Conservation (phyloP, 2,113 vertebrate species). For the Corythornis vintsioides region DNA sequence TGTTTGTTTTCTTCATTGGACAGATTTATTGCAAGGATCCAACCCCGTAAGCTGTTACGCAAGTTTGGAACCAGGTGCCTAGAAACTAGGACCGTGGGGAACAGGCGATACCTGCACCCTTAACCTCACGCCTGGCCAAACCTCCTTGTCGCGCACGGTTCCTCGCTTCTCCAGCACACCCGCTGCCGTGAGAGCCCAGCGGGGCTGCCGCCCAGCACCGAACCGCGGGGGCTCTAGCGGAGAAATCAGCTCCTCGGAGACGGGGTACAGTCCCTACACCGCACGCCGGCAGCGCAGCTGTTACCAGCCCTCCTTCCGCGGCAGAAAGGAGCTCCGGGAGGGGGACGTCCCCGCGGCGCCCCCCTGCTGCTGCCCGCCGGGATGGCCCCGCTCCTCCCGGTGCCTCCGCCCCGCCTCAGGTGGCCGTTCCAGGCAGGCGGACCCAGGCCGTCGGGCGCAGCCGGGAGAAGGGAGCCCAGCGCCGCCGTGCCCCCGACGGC, state of each 20-base stretch:
- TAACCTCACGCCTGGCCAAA: background rate
- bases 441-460: no score
- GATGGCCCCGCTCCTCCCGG: background rate
- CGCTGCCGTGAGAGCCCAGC: background rate
- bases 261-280: background rate
- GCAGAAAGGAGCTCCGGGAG: background rate
- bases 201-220: background rate
- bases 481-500: background rate
- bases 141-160: background rate
- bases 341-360: no score
- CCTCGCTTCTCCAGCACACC: fast-evolving
- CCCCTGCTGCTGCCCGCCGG: background rate
- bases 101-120: background rate
- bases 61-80: fast-evolving
- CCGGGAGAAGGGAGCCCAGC: background rate
- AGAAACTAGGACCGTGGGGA: fast-evolving
- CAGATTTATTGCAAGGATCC: background rate
- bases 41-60: fast-evolving
- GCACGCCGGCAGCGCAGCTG: background rate
- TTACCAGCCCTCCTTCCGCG: background rate
- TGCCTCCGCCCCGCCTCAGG: no score
- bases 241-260: background rate
- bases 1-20: background rate
- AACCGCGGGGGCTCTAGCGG: background rate
- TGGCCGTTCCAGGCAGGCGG: no score